These are phyloP conservation scores for Spinibarbus caldwelli DNA, from an alignment of 2,797 vertebrate genomes.

Conservation along the genomic window DNA sequence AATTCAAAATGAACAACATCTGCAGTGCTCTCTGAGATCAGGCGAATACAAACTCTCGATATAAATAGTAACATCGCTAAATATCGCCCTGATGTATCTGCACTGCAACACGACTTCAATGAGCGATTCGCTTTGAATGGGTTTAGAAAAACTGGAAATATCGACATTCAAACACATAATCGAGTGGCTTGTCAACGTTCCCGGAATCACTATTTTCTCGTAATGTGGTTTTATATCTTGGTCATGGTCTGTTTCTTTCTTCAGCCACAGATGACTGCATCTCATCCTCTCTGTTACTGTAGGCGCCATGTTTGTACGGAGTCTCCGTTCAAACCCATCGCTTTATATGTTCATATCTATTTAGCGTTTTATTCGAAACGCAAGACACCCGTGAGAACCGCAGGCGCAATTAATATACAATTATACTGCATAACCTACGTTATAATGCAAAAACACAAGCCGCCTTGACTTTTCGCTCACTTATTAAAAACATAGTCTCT, in stretches of 20 bases:
- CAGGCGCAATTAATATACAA: neutral
- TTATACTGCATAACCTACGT: neutral
- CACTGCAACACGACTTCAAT: neutral
- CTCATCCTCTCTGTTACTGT: slow-evolving; percentile 21
- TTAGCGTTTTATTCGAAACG: neutral
- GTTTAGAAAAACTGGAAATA: no score
- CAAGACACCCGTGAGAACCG: neutral
- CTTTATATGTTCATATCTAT: neutral
- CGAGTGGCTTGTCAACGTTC: no score
- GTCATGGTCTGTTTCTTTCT: neutral
- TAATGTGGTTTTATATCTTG: neutral
- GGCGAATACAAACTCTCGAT: neutral
- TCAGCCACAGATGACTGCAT: slow-evolving; percentile 12
- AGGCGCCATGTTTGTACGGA: slow-evolving; percentile 59
- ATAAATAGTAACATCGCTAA: slow-evolving; percentile 24
- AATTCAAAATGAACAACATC: neutral
- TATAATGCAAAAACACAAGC: neutral
- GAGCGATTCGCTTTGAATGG: neutral
- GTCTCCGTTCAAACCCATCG: neutral
- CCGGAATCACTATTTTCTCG: neutral
- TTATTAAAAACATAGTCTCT: slow-evolving; percentile 32
- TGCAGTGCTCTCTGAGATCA: neutral
- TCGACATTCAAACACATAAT: neutral
- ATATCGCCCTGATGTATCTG: slow-evolving; percentile 7
- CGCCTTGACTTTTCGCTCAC: neutral